Evolutionary conservation across 2,888 invertebrate genomes (phyloP), one percentile per base, ranked within the genome.

Genomic region (Heliconius sara): DNA sequence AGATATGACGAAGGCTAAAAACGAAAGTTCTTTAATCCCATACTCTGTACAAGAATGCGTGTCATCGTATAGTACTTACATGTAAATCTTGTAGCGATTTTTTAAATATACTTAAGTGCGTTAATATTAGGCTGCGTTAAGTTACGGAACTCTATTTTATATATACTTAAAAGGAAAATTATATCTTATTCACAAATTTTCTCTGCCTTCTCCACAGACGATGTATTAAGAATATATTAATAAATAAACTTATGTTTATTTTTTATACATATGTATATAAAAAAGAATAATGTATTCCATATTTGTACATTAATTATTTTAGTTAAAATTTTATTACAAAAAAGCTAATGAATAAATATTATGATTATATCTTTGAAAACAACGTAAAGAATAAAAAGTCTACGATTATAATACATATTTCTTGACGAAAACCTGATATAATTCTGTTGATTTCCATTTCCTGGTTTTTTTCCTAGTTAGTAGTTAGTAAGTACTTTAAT

Each of bases 21-120:
- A 70, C 43, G 43, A 70, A 70, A 70, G 70, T 43, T 70, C 43
- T 70, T 43, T 25, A 70, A 70, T 43, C 70, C 70, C 70, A 70
- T 43, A 43, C 43, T 43, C 2, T 7, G 70, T 43, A 70, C 43
- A 70, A 70, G 70, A 70, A 70, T 70, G 70, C 43, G 70, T 70
- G 70, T 43, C 68, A 68, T 43, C 43, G 25, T 43, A 68, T n/a
- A n/a, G 13, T 25, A 70, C 70, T 70, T 25, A 70, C 43, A 70
- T 25, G 43, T 68, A 43, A 67, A 68, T 39, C 39, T n/a, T 16
- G 22, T 22, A 43, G 25, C 13, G 39, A 43, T n/a, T 39, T 39
- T 68, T 68, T 68, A 39, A 16, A 30, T 66, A 30, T 66, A n/a
- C 12, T 27, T 30, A 66, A 13, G 25, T 65, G 25, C 3, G 27